Evolutionary conservation across 2,888 invertebrate genomes (phyloP), one percentile per base, ranked within the genome.

Genomic region (Ceraclea dissimilis): DNA sequence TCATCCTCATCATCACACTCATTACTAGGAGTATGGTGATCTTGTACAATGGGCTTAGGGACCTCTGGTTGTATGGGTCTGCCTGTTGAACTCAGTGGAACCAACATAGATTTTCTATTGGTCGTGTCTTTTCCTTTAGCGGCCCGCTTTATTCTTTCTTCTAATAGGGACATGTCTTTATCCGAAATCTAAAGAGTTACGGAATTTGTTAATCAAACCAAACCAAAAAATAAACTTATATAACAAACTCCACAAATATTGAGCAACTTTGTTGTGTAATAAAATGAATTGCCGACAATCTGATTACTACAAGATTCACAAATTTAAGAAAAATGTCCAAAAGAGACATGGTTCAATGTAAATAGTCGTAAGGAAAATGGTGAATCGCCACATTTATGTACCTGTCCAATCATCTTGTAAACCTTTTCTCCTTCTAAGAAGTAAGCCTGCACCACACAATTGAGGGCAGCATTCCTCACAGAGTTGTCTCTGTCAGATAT

Each of bases 401-500:
- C 87, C 77, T 90, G 87, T 60, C 96, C 95, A 63, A 96, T 85
- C 72, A 91, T 83, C 76, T 94, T 95, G 73, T 88, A 93, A 0
- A 97, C 80, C 69, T 83, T 86, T 66, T 98, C 98, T 0, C 96
- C 96, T 60, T 93, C 88, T 31, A 93, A 79, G 71, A 88, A 88
- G 72, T 92, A 96, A 0, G 91, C 95, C 63, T 88, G 85, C 0
- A 96, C 90, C 54, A 96, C 84, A 65, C 93, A 91, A 76, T 97
- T 98, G 51, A 99, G 80, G 1, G 98, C 96, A 1, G 96, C 95
- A 68, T 92, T 96, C 49, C 99, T 81, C 44, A 99, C 98, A 2
- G 90, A 86, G 73, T 95, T 96, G 71, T 99, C 98, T 21, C 96
- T 78, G 74, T 99, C 97, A 0, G 93, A 90, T 67, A 99, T 97